A percentile compares a stretch with the other conserved stretches of the same genome.
Conservation (phyloP, 23 tunicate species). For the Styela plicata region DNA sequence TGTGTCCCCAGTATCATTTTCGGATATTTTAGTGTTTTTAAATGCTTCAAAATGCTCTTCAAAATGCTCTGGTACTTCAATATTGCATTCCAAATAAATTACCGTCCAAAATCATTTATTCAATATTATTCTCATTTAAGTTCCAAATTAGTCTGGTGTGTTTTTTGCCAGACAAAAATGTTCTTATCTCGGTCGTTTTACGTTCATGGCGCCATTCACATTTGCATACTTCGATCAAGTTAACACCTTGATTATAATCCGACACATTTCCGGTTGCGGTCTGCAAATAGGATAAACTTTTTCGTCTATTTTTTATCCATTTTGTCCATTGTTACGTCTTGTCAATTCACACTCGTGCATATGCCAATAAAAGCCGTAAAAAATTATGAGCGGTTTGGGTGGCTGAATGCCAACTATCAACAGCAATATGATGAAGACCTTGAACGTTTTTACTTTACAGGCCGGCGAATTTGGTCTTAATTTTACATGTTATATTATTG, state of each 20-base stretch:
- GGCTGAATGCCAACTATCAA: not conserved
- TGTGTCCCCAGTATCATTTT: not conserved
- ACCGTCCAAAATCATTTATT: not conserved
- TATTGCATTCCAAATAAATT: not conserved
- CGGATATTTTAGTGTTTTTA: not conserved
- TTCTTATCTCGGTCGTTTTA: not conserved
- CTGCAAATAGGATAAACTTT: not conserved
- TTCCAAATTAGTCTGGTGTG: not conserved
- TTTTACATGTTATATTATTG: no score
- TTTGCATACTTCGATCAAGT: not conserved
- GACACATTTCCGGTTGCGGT: not conserved
- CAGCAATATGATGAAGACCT: not conserved
- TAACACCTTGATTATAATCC: not conserved
- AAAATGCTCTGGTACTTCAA: not conserved
- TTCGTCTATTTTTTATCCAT: not conserved
- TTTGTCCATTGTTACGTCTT: not conserved
- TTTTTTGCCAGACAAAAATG: not conserved
- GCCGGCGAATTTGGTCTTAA: not conserved
- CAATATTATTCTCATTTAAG: not conserved
- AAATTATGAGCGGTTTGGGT: not conserved
- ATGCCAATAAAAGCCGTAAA: not conserved
- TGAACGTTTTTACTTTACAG: not conserved
- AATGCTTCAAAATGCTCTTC: not conserved
- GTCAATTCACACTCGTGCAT: not conserved
- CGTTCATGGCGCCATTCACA: not conserved